phyloP scores from a whole-genome alignment of 2,113 vertebrate genomes.

The Sphyrna mokarran region DNA sequence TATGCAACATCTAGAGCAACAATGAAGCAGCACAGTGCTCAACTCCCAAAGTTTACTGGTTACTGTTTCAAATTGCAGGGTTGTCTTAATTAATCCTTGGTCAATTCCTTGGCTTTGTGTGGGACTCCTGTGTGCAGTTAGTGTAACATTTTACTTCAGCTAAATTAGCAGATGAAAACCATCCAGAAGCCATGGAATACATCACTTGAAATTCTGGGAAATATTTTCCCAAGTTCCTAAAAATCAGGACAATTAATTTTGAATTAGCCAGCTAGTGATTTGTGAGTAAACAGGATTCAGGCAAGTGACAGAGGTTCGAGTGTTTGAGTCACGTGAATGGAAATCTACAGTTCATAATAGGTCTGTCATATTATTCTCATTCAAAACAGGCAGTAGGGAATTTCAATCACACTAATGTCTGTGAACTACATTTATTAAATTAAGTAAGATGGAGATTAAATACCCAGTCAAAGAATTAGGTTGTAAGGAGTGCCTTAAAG shows the following conservation, averaged over 20 bases:
- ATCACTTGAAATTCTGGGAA: background rate
- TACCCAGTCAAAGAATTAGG: too few relatives aligned
- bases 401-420: background rate
- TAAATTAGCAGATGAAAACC: background rate
- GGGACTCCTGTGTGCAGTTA: background rate
- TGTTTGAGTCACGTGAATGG: background rate
- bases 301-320: too few relatives aligned
- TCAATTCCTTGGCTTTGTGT: background rate
- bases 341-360: background rate
- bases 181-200: background rate
- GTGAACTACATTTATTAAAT: background rate
- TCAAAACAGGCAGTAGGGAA: background rate
- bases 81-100: background rate
- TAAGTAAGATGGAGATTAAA: background rate
- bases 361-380: background rate
- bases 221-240: background rate
- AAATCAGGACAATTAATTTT: background rate
- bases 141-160: background rate
- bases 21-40: background rate
- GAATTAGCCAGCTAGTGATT: background rate
- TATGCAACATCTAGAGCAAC: background rate
- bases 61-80: background rate
- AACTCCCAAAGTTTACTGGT: background rate
- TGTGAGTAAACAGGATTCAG: background rate
- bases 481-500: too few relatives aligned